Evolutionary conservation across 1,140 invertebrate species (phyloP), one percentile per base, ranked within the genome.

Genomic region (Luehdorfia chinensis): DNA sequence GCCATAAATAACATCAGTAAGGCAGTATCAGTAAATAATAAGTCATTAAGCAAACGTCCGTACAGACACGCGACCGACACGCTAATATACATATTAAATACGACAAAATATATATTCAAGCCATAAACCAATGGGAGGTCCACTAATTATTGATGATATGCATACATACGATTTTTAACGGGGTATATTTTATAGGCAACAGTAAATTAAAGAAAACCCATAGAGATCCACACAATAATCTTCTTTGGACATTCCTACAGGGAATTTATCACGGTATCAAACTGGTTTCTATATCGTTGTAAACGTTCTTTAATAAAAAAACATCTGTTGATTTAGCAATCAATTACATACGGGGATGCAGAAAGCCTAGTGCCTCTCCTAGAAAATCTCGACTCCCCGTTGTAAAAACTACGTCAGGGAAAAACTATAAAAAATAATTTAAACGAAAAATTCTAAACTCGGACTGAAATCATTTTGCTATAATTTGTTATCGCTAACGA

Each of bases 81-180:
- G 44, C 44, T 56, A 53, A 65, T 62, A 70, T 69, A 66, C 66
- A 74, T 67, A 73, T 60, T 59, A 67, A 69, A 69, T 51, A 55
- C 62, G 39, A 66, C 50, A 65, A 72, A 61, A 60, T 59, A 65
- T 61, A 66, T 49, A 66, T 66, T 60, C 51, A 33, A 59, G 45
- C 55, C 54, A 65, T 71, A 67, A 74, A 65, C 39, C 74, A 36
- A 63, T 70, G 68, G 74, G 72, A 69, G 76, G 72, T 71, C 75
- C 49, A 61, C 67, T 80, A 80, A 80, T 80, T 74, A 62, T 65
- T 66, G 72, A 72, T 75, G 47, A 66, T 72, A 77, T 80, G 67
- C 71, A 75, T 69, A 74, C 55, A 59, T 60, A 62, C 52, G 51
- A 48, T 50, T 61, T 57, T 65, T 59, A 65, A 61, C 61, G 53